Percentiles rank a stretch among this genome's conserved stretches.
phyloP scores from a whole-genome alignment of 1,140 invertebrate genomes.

The Branchinecta lynchi region DNA sequence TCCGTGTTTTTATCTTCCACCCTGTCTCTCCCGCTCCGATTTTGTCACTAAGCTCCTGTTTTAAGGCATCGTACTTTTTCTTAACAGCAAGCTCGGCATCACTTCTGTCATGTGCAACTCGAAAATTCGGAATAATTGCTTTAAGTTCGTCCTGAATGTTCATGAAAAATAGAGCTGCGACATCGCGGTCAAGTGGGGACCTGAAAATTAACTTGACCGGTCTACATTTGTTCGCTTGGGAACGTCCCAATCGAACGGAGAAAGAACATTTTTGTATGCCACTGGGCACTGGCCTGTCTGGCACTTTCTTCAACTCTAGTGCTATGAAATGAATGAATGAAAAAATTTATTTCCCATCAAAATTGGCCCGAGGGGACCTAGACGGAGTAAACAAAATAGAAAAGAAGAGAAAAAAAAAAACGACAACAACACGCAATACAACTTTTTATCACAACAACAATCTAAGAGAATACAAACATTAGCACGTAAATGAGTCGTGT shows the following conservation, averaged over 20 bases:
- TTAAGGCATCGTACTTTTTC: neutral
- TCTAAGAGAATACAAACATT: no score
- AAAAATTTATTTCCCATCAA: no score
- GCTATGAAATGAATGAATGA: no score
- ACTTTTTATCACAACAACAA: no score
- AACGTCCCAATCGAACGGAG: neutral
- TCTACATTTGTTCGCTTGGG: neutral
- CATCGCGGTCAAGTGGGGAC: neutral
- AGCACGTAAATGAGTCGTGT: no score
- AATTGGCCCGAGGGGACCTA: no score
- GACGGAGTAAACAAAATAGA: no score
- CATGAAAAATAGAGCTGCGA: neutral
- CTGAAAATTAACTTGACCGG: neutral
- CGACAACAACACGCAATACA: no score
- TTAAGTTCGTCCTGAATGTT: neutral
- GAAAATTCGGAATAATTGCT: neutral
- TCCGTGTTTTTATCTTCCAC: neutral
- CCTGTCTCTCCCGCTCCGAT: neutral
- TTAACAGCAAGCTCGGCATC: neutral
- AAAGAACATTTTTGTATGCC: constrained; percentile 10
- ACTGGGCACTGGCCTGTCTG: no score
- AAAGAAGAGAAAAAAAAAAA: no score
- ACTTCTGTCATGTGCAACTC: neutral
- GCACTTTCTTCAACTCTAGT: no score
- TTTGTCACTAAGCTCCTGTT: neutral